Base-by-base conservation (phyloP, 2,113 vertebrate genomes). In the Caranx melampygus region DNA sequence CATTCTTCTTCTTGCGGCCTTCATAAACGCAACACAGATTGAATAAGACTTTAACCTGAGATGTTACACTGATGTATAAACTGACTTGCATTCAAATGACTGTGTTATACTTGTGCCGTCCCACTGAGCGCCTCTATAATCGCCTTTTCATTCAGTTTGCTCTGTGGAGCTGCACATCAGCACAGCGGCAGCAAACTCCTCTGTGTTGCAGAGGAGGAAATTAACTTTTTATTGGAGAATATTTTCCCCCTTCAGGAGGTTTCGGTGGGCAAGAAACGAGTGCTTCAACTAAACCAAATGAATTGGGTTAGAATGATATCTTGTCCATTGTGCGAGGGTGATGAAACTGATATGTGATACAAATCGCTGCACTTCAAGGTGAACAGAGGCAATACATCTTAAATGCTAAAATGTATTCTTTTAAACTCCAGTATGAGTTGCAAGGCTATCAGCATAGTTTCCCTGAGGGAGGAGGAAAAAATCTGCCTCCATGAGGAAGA, bases 201-300 rank as follows among this genome's bases (percentile, higher is more conserved):
- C 59, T 44, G 70, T 70, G 72, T 58, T 61, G 34, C 81, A 60
- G 49, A 83, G 72, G 68, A 74, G 58, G 65, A 91, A 86, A 88
- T 81, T 33, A 42, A 81, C 63, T 37, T 87, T 84, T 88, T 72
- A 79, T 68, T 71, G 33, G 20, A 21, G 35, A 78, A 63, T 52
- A 70, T 54, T 57, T 62, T 11, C 49, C 20, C 18, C 59, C 31
- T 20, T 60, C n/a, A 34, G 12, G 16, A 62, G 44, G 1, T 65
- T 85, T 75, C 63, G 52, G 11, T 14, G 59, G 60, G 34, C 11
- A 70, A 44, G 15, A 71, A 37, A 21, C 26, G 13, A 45, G 7
- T 21, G 21, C 20, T 44, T 51, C 2, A 45, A 10, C 42, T 4
- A 13, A 55, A 45, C 14, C 6, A 57, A 44, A 1, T 9, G 5